Base-by-base conservation (phyloP, 2,888 invertebrate genomes). In the Catocala nupta region DNA sequence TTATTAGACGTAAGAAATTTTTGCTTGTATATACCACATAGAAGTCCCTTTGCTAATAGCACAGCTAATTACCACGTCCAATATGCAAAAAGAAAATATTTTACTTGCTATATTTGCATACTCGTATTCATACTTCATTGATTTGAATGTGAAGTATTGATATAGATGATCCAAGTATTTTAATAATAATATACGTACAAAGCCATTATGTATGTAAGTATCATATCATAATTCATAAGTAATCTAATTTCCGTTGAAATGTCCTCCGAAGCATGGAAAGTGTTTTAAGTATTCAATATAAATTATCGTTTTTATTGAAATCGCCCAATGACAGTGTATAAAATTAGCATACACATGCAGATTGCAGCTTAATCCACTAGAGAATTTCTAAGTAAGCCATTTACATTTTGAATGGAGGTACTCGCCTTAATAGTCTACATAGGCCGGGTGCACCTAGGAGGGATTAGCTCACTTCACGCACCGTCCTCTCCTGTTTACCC, bases 391-490 rank as follows among this genome's bases (percentile, higher is more conserved):
- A 89, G 88, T 86, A 84, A 87, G 87, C 80, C 78, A 87, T 90
- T 90, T 89, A 85, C 88, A 90, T 88, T 87, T 87, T 86, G 85
- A 89, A 84, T 82, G 78, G 80, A 76, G 77, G 80, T 77, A 82
- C 87, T 82, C 76, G 83, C 88, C 87, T 90, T 92, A 90, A 92
- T 82, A 81, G 82, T 79, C 82, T 82, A 84, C 73, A 74, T 78
- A 82, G 83, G 82, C 78, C 68, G 72, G 74, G 76, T 80, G 75
- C 81, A 84, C 81, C 80, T 85, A 86, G 85, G 78, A 82, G 81
- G 86, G 90, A 92, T 93, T 91, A 91, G 89, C 86, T 88, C 88
- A 91, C 88, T 90, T 88, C 84, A 84, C 87, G 80, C 73, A 77
- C 78, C 80, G 73, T 78, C 79, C 81, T 84, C 79, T 80, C 77